Base-by-base conservation (phyloP, 2,888 invertebrate species). In the Pachydiplax longipennis region DNA sequence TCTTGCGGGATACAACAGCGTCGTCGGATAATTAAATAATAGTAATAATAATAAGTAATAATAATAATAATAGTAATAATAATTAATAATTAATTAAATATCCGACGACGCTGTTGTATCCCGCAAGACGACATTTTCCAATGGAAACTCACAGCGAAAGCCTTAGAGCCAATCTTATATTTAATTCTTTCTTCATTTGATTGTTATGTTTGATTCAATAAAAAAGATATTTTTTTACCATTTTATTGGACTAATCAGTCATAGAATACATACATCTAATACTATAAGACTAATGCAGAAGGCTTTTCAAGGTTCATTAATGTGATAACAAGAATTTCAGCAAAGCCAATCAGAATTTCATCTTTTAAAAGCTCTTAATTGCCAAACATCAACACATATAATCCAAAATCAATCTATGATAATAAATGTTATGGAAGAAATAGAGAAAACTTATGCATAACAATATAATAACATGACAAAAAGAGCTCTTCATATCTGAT, bases 191-290 rank as follows among this genome's bases (percentile, higher is more conserved):
- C 1, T 18, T 18, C 53, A 53, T 5, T 53, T 18, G 18, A 15
- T 18, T 83, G 53, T 44, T n/a, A 10, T 4, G 35, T 13, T n/a
- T n/a, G 15, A 15, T 53, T 15, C 25, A 25, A 53, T 18, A 35
- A n/a, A 31, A 15, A 12, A 53, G 12, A 83, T 53, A 83, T 48
- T 35, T n/a, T 73, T 31, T 37, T n/a, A 61, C 15, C 53, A 61
- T 87, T 87, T 83, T 87, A 87, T 87, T 87, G 87, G 61, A 65
- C 35, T 61, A 87, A 83, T 10, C n/a, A 65, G 35, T 87, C 37
- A 87, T 65, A 61, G 61, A 25, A 37, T 87, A 87, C 87, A 87
- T 87, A 87, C 31, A 87, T 73, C 73, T 73, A 73, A 31, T 25
- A 10, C 73, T 73, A 73, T 4, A 73, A 31, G 2, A 73, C 73